Base-by-base conservation (phyloP, 2,888 invertebrate genomes). In the Malachius bipustulatus region DNA sequence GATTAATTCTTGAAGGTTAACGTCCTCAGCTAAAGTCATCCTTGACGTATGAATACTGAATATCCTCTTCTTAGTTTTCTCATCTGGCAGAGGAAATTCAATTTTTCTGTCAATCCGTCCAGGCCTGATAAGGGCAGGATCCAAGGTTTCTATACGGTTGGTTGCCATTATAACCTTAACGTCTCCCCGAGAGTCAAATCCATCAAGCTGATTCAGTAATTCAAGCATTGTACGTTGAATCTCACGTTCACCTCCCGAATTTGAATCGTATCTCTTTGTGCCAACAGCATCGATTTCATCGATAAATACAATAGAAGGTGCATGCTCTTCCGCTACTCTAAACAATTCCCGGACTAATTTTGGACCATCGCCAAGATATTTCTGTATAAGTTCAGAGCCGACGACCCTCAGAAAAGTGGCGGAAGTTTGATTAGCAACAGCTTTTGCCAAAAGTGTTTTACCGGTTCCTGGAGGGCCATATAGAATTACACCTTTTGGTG, bases 171-270 rank as follows among this genome's bases (percentile, higher is more conserved):
- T 84, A 10, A 91, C 89, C 73, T 94, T 94, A 4, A 93, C 93
- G 71, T 96, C 94, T 12, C 93, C 94, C 35, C 91, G 71, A 1
- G 93, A 91, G 66, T 94, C 93, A 65, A 93, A 94, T 37, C 98
- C 98, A 67, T 98, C 98, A 32, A 98, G 69, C 62, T 99, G 98
- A 66, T 99, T 99, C 9, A 98, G 71, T 39, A 99, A 67, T 63
- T 99, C 98, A 64, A 99, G 77, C 98, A 98, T 98, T 38, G 98
- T 98, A 60, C 98, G 76, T 63, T 99, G 98, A 60, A 99, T 98
- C 74, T 98, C 98, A 43, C 97, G 75, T 62, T 99, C 98, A 39
- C 98, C 98, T 26, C 98, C 98, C 34, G 96, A 97, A 63, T 98
- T 98, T 1, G 97, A 97, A 57, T 98, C 98, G 60, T 97, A 98